Conservation (phyloP, 2,797 vertebrate genomes). For the Labeo calbasu region DNA sequence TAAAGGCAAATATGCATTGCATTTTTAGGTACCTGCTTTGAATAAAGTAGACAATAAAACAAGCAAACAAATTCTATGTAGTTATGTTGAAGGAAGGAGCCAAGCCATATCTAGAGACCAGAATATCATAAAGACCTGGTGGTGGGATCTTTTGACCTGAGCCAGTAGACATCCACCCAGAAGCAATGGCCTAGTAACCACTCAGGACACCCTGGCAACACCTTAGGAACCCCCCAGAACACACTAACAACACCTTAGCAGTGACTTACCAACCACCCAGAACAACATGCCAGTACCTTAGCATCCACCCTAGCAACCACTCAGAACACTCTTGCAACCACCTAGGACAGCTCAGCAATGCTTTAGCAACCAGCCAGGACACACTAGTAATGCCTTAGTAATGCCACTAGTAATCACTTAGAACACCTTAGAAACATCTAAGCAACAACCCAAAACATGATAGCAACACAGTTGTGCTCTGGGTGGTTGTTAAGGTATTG, state of each 20-base stretch:
- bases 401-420: neutral
- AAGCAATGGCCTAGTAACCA: neutral
- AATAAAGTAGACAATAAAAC: neutral
- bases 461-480: too few relatives aligned
- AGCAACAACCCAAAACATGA: neutral
- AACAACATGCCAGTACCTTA: neutral
- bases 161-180: neutral
- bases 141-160: neutral
- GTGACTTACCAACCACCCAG: neutral
- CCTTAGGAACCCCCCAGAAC: neutral
- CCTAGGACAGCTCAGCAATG: neutral
- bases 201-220: neutral
- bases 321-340: neutral
- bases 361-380: neutral
- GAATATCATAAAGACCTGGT: neutral
- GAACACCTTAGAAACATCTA: too few relatives aligned
- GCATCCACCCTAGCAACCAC: too few relatives aligned
- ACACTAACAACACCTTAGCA: neutral
- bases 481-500: too few relatives aligned
- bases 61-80: neutral
- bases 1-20: neutral
- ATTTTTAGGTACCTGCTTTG: neutral
- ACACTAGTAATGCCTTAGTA: neutral
- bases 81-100: neutral
- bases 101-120: neutral